Base-by-base conservation (phyloP, 1,140 invertebrate species). In the Lordiphosa collinella region DNA sequence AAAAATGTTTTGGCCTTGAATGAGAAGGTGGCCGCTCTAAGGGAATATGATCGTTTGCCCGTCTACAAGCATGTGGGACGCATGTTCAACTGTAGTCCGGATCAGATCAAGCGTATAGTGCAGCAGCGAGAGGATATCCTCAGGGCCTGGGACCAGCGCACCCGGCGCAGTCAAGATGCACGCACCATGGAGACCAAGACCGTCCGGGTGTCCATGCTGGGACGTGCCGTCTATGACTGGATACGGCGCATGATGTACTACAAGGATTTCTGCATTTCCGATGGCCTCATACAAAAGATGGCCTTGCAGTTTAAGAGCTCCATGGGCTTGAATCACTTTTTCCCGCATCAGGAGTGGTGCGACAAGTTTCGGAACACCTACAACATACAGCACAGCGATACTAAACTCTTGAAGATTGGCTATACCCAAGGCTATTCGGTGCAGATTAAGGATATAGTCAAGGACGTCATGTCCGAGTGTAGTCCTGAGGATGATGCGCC, bases 181-280 rank as follows among this genome's bases (percentile, higher is more conserved):
- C 68, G 74, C 6, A 85, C 82, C 2, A 66, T 73, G 48, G 86
- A 88, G 25, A 63, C 78, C 34, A 88, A 88, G 46, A 80, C 82
- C 6, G 78, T 88, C 13, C 38, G 78, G 0, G 78, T 86, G 0
- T 88, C 86, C 3, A 86, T 88, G 86, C 34, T 88, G 53, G 86
- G 86, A 2, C 80, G 72, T 7, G 86, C 86, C 0, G 86, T 88
- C 0, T 88, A 80, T 44, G 86, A 88, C 12, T 88, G 86, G 86
- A 78, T 88, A n/a, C 58, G 86, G 0, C 86, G 86, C 44, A 88
- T 88, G 82, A 88, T 88, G 74, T 88, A 88, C 67, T 88, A 88
- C 47, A 88, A 80, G 61, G 86, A 88, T 29, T 85, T 88, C 7
- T 64, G 53, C 22, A 88, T 88, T 34, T 73, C 86, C 13, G 86